Percentiles rank a stretch among this genome's conserved stretches.
phyloP scores from a whole-genome alignment of 2,888 invertebrate genomes.

The Thecophora atra region DNA sequence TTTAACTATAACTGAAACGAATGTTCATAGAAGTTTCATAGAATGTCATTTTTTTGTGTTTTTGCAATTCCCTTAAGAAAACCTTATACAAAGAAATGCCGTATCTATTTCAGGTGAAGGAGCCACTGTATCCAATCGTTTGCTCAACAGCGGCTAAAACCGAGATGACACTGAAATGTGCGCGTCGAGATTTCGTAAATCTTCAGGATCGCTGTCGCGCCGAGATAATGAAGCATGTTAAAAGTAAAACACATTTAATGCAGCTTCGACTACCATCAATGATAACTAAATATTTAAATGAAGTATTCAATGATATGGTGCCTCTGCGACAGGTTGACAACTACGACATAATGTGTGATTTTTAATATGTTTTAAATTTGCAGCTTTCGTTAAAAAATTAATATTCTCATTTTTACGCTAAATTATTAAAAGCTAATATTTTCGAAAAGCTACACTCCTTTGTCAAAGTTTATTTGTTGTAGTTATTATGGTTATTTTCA shows the following conservation, averaged over 20 bases:
- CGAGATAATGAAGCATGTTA: constrained; percentile 70
- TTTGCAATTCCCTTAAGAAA: no score
- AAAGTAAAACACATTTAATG: constrained; percentile 68
- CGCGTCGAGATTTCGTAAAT: constrained; percentile 72
- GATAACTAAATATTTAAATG: constrained; percentile 70
- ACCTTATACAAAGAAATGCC: no score
- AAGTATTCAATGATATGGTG: constrained; percentile 67
- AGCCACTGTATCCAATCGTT: constrained; percentile 75
- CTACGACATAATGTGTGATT: constrained; percentile 63
- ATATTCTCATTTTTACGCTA: no score
- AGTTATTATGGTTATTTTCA: neutral
- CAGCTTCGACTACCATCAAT: constrained; percentile 70
- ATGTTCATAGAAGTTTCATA: no score
- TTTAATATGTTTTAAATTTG: constrained; percentile 41
- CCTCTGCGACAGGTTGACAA: constrained; percentile 64
- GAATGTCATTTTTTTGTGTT: no score
- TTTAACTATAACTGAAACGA: neutral
- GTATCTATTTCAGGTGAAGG: constrained; percentile 63
- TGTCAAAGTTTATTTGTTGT: no score
- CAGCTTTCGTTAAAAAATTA: no score
- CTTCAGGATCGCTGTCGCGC: constrained; percentile 76
- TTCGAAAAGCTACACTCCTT: no score
- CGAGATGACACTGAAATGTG: constrained; percentile 73
- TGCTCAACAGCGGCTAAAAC: constrained; percentile 81
- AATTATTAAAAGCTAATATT: no score